Base-by-base conservation (phyloP, 2,797 vertebrate species). In the Malurus splendens region DNA sequence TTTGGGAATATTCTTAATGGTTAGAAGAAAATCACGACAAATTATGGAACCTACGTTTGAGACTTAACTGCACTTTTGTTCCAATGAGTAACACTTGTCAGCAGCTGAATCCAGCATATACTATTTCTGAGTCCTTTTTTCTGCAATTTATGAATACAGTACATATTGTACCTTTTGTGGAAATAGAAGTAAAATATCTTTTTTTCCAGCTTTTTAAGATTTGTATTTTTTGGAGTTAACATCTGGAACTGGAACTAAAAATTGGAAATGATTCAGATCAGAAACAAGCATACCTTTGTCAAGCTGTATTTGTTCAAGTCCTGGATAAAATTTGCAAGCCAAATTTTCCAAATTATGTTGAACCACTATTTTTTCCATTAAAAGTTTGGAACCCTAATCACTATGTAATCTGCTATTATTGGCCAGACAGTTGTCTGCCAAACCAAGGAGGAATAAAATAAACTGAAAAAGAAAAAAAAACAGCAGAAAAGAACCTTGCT, bases 261-360 rank as follows among this genome's bases (percentile, higher is more conserved):
- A 36, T 39, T 90, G 92, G 95, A 96, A 95, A 81, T 87, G 86
- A 89, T 82, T 85, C 87, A 54, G 82, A 94, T 94, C 84, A 95
- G 96, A 95, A 96, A 97, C 96, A 97, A 95, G 89, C 90, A 91
- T 89, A 97, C 94, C 95, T 96, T 96, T 96, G 95, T 97, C 78
- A 92, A 84, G 70, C 39, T 95, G 11, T 90, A 76, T 95, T 95
- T 95, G 86, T 93, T 93, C 36, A 88, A 86, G 64, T 94, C 56
- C 57, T 85, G 68, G 52, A 85, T 59, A 85, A 88, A 73, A 82
- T 72, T 76, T 85, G 78, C 66, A 90, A 89, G 77, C 86, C 77
- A 91, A 75, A 52, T 92, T 92, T 95, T 92, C 88, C 83, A 87
- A 79, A 83, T 78, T 28, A 61, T 90, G n/a, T 72, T 79, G 81